Conservation (phyloP, 2,113 vertebrate species). For the Gallinago paraguaiae region DNA sequence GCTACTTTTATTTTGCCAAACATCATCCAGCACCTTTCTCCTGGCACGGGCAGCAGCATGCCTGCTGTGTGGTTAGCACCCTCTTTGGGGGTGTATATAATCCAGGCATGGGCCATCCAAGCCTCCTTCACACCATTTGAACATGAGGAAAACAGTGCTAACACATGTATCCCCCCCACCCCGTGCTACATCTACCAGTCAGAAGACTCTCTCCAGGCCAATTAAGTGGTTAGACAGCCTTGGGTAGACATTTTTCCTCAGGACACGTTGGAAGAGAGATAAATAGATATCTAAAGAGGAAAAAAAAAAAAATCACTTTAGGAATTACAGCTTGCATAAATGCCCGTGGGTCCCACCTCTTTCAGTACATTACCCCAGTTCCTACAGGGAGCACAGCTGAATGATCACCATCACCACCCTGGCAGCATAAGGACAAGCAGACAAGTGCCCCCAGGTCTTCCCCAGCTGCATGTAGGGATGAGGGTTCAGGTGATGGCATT, state of each 20-base stretch:
- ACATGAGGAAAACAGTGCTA: not conserved
- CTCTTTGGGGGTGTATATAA: not conserved
- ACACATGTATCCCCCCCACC: rapidly evolving
- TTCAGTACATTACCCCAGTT: not conserved
- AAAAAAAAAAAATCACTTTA: not conserved
- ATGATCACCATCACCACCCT: not conserved
- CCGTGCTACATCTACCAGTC: not conserved
- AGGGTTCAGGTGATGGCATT: not conserved
- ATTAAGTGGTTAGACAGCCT: not conserved
- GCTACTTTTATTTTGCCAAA: not conserved
- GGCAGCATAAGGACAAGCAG: not conserved
- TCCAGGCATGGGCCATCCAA: not conserved
- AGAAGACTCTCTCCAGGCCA: not conserved
- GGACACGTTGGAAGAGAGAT: not conserved
- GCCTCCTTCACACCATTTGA: not conserved
- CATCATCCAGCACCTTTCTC: not conserved
- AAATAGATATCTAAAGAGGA: not conserved
- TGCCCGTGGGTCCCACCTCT: rapidly evolving
- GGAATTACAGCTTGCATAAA: not conserved
- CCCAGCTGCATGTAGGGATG: not conserved
- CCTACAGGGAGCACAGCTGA: not conserved
- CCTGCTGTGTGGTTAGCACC: not conserved
- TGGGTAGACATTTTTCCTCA: not conserved
- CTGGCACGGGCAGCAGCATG: too few relatives aligned
- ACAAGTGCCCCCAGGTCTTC: not conserved